phyloP scores from a whole-genome alignment of 2,888 invertebrate genomes.

The Aproaerema taeniolella region DNA sequence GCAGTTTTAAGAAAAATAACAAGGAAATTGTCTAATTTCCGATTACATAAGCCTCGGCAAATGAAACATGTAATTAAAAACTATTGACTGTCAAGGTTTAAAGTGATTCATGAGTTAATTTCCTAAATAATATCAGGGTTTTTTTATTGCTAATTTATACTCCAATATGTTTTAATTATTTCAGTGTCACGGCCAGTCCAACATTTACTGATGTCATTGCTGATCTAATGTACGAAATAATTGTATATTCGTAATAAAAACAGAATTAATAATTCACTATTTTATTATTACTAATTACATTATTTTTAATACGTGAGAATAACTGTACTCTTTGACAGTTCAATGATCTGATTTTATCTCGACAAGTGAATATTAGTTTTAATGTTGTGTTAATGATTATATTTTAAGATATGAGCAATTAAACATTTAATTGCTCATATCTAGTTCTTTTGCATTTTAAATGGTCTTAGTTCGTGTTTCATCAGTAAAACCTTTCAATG shows the following conservation, averaged over 20 bases:
- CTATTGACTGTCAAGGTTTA: slow-evolving; percentile 5
- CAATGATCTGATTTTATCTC: slow-evolving; percentile 13
- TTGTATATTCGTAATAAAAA: too few species aligned
- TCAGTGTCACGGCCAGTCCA: slow-evolving; percentile 28
- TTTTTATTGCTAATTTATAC: slow-evolving; percentile 24
- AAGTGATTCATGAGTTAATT: slow-evolving; percentile 2
- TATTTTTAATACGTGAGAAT: slow-evolving; percentile 15
- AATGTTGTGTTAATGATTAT: too few species aligned
- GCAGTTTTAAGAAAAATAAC: slow-evolving; percentile 4
- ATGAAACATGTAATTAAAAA: background rate
- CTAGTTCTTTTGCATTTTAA: too few species aligned
- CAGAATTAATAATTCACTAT: background rate
- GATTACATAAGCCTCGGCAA: background rate
- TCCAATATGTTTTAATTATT: slow-evolving; percentile 18
- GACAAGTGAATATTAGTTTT: too few species aligned
- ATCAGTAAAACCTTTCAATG: too few species aligned
- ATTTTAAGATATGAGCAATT: too few species aligned
- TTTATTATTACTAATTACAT: background rate
- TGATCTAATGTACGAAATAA: slow-evolving; percentile 9
- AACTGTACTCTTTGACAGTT: slow-evolving; percentile 12
- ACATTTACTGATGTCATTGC: slow-evolving; percentile 10
- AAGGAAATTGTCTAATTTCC: slow-evolving; percentile 3
- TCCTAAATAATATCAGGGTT: background rate
- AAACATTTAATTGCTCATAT: too few species aligned
- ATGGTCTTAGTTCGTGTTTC: too few species aligned